Percentiles rank a stretch among this genome's conserved stretches.
These are phyloP conservation scores for Cosmopolites sordidus DNA, from an alignment of 2,888 invertebrate species.

Conservation along the genomic window DNA sequence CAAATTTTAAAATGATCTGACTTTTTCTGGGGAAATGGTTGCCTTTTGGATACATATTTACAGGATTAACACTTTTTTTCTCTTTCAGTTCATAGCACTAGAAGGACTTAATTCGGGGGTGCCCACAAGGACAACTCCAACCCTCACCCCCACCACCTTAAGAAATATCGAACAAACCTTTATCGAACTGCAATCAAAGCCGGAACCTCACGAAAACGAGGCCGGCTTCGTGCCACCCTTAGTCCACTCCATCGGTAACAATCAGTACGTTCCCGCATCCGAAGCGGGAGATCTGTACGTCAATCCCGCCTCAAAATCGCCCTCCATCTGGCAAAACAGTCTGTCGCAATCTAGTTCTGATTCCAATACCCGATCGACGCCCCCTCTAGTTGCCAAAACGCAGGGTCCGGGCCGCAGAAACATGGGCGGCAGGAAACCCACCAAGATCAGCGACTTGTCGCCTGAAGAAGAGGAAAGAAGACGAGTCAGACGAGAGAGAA, in stretches of 20 bases:
- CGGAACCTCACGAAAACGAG: slow-evolving; percentile 72
- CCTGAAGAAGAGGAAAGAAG: slow-evolving; percentile 93
- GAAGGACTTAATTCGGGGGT: slow-evolving; percentile 86
- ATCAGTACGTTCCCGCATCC: slow-evolving; percentile 47
- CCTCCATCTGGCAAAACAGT: slow-evolving; percentile 44
- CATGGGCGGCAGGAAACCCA: slow-evolving; percentile 80
- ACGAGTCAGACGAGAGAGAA: slow-evolving; percentile 82
- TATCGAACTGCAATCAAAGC: slow-evolving; percentile 76
- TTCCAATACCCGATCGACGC: slow-evolving; percentile 43
- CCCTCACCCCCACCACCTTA: slow-evolving; percentile 89
- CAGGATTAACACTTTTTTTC: slow-evolving; percentile 30
- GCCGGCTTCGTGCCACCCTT: slow-evolving; percentile 90
- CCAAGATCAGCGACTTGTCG: slow-evolving; percentile 69
- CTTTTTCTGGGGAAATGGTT: too few species aligned
- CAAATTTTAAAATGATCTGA: too few species aligned
- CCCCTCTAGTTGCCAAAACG: slow-evolving; percentile 36
- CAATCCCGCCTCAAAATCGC: slow-evolving; percentile 35
- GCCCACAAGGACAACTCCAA: slow-evolving; percentile 89
- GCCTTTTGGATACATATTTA: too few species aligned
- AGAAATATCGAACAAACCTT: slow-evolving; percentile 89
- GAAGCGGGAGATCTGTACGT: slow-evolving; percentile 43
- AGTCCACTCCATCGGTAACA: slow-evolving; percentile 50
- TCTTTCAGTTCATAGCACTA: slow-evolving; percentile 73
- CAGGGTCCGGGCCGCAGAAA: slow-evolving; percentile 58
- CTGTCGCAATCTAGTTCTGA: slow-evolving; percentile 46